Percentiles rank a stretch among this genome's conserved stretches.
These are phyloP conservation scores for Diachasma alloeum DNA, from an alignment of 1,140 invertebrate genomes.

Conservation along the genomic window DNA sequence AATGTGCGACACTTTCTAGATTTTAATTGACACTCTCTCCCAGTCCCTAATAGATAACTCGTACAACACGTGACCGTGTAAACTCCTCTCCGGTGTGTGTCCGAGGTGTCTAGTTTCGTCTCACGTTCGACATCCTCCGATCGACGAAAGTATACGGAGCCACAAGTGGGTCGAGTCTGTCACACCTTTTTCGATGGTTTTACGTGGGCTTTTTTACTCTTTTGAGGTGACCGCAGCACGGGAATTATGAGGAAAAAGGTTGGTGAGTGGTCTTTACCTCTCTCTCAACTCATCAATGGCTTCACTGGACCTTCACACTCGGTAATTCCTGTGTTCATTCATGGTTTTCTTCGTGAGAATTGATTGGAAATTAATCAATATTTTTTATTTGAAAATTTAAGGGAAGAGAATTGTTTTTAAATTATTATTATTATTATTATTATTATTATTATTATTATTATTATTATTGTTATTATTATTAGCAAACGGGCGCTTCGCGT, in stretches of 20 bases:
- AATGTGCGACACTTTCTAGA: conserved; percentile 1
- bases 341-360: not conserved
- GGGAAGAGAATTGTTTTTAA: no score
- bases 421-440: no score
- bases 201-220: not conserved
- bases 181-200: conserved; percentile 6
- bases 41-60: not conserved
- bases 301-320: not conserved
- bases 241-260: not conserved
- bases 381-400: not conserved
- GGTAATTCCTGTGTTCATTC: not conserved
- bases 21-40: not conserved
- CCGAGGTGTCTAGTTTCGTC: not conserved
- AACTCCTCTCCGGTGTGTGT: not conserved
- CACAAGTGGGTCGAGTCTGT: not conserved
- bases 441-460: no score
- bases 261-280: not conserved
- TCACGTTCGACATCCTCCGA: conserved; percentile 2
- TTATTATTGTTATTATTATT: no score
- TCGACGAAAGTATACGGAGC: conserved; percentile 1
- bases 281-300: not conserved
- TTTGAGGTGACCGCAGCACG: not conserved
- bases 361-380: not conserved
- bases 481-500: no score
- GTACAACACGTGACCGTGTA: not conserved